Base-by-base conservation (phyloP, 2,113 vertebrate species). In the Eretmodus cyanostictus region DNA sequence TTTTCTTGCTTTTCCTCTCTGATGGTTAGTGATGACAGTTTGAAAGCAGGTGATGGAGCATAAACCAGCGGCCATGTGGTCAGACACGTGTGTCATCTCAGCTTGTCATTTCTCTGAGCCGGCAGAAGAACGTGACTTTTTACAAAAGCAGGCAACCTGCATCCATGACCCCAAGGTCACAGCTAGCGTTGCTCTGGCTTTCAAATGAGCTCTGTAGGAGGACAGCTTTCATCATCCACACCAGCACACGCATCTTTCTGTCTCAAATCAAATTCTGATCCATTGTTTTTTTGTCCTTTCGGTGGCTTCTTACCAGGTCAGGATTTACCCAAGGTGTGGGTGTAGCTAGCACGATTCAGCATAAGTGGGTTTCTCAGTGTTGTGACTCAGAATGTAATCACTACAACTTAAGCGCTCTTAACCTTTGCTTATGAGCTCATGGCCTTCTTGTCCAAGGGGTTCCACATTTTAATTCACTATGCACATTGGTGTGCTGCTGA, bases 101-200 rank as follows among this genome's bases (percentile, higher is more conserved):
- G 86, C 94, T 93, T 92, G 93, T 94, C 92, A 86, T 92, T 86
- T 93, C 89, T 89, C 86, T 4, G 42, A 93, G 90, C 90, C 93
- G 94, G 96, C 95, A 96, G 55, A 54, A 91, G 90, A 85, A 92
- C 79, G 80, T 80, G 94, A 86, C 92, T 84, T 82, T 55, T 89
- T 86, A 89, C 87, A 80, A 86, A 91, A 59, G 89, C 89, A 89
- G 91, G 91, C 93, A 89, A 93, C 94, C 93, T 93, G 91, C 89
- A 89, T 93, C 86, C 11, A 47, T 93, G 95, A 95, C 95, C 95
- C 85, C 14, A 6, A 76, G 92, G 92, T 95, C 88, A 91, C 83
- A 29, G 36, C 57, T 47, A 40, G 82, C 86, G 81, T 71, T 12
- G 82, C 90, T 90, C 66, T 31, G 13, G 94, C 73, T 95, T 95